Percentiles rank a stretch among this genome's conserved stretches.
Evolutionary conservation across 1,140 invertebrate genomes (phyloP).

Genomic region (Drosophila guanche): DNA sequence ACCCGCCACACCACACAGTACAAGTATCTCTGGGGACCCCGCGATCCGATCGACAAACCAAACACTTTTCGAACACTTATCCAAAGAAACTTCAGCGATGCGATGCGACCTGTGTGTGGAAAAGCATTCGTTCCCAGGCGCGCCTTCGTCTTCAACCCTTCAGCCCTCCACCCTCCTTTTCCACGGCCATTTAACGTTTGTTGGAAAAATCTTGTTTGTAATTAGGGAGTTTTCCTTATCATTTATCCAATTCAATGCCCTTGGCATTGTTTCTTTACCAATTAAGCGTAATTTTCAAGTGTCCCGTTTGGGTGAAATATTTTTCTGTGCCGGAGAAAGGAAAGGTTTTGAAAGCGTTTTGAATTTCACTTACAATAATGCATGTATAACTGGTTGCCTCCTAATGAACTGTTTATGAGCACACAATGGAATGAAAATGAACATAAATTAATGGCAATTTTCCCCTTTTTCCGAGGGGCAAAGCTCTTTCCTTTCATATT

Average conservation of each 20-base stretch:
- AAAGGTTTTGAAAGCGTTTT: slow-evolving; percentile 12
- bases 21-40: background rate
- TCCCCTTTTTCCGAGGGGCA: background rate
- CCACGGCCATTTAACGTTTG: too few species aligned
- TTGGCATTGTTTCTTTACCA: slow-evolving; percentile 41
- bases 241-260: slow-evolving; percentile 15
- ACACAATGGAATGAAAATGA: slow-evolving; percentile 23
- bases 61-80: background rate
- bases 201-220: slow-evolving; percentile 55
- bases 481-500: too few species aligned
- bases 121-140: slow-evolving; percentile 39
- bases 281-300: slow-evolving; percentile 58
- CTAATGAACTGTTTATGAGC: slow-evolving; percentile 42
- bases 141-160: slow-evolving; percentile 10
- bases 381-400: slow-evolving; percentile 18
- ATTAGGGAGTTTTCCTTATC: slow-evolving; percentile 63
- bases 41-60: background rate
- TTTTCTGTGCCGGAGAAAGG: background rate
- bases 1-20: slow-evolving; percentile 8
- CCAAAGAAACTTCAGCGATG: too few species aligned
- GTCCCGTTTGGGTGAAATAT: slow-evolving; percentile 39
- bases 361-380: slow-evolving; percentile 8
- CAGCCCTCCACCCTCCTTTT: background rate
- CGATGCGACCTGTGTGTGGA: background rate
- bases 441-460: slow-evolving; percentile 41